These are phyloP conservation scores for Vespertilio murinus DNA, from an alignment of 2,797 vertebrate genomes.

Conservation along the genomic window DNA sequence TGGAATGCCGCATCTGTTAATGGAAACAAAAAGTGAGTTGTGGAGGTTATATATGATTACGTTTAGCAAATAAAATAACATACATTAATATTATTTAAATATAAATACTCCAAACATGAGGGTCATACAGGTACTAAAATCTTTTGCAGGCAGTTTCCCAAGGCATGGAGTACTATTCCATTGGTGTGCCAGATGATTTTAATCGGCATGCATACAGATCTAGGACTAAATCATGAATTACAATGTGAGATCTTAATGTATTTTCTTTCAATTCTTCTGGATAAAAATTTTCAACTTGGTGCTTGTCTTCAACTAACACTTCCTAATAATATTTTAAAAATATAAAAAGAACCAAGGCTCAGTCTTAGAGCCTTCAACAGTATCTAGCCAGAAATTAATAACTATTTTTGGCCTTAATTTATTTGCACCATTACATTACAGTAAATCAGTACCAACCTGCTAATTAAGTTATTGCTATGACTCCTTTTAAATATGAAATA, in stretches of 20 bases:
- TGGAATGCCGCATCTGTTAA: slow-evolving; percentile 90
- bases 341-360: background rate
- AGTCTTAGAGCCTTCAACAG: background rate
- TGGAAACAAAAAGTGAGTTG: background rate
- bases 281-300: slow-evolving; percentile 43
- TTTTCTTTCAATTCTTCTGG: slow-evolving; percentile 16
- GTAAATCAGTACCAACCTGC: background rate
- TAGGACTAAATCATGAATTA: background rate
- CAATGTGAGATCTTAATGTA: background rate
- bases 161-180: background rate
- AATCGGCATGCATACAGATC: background rate
- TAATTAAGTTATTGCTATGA: background rate
- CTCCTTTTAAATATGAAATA: background rate
- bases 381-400: background rate
- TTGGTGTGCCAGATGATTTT: background rate
- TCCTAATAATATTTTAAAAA: background rate
- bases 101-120: background rate
- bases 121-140: background rate
- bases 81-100: background rate
- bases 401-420: background rate
- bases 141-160: slow-evolving; percentile 23
- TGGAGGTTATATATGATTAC: background rate
- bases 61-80: background rate
- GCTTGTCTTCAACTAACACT: slow-evolving; percentile 14
- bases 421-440: background rate